Base-by-base conservation (phyloP, 2,888 invertebrate genomes). In the Hipparchia semele region DNA sequence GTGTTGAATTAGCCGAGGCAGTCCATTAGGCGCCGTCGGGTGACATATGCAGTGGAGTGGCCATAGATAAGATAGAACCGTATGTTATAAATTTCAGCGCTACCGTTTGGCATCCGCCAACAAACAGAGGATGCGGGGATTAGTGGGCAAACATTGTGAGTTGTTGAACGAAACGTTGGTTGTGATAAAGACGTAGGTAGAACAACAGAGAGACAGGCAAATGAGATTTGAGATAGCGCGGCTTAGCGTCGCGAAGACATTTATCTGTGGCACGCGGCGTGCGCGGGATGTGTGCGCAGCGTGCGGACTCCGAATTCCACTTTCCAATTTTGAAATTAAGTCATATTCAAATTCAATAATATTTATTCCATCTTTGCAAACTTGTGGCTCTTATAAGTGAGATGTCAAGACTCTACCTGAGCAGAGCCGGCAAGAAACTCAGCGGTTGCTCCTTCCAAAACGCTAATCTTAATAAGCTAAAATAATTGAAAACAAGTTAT, bases 21-120 rank as follows among this genome's bases (percentile, higher is more conserved):
- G 81, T 90, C 91, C 92, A 92, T 93, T 94, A 93, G 83, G 85
- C 88, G 85, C 80, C 84, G 85, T 82, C 77, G 76, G 81, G 85
- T 83, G 88, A 87, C 94, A 94, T 93, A 92, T 92, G 93, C 87
- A 87, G 86, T 85, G 83, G 87, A 93, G 93, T 93, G 91, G 88
- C 79, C 86, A 87, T 79, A 88, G 94, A 94, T 94, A 93, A 94
- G 94, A 93, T 93, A 93, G 88, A 91, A 85, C 91, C 91, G 89
- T 92, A 92, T 94, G 94, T 93, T 91, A 90, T 90, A 88, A 87
- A 88, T 87, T 83, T 84, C 78, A 86, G 83, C 84, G 90, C 93
- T 92, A 93, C 94, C 90, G 94, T 94, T 91, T 89, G 89, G 88
- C 88, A 87, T 90, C 84, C 84, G 87, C 84, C 80, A 86, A 89